Evolutionary conservation across 2,888 invertebrate genomes (phyloP).

Genomic region (Metellina segmentata): DNA sequence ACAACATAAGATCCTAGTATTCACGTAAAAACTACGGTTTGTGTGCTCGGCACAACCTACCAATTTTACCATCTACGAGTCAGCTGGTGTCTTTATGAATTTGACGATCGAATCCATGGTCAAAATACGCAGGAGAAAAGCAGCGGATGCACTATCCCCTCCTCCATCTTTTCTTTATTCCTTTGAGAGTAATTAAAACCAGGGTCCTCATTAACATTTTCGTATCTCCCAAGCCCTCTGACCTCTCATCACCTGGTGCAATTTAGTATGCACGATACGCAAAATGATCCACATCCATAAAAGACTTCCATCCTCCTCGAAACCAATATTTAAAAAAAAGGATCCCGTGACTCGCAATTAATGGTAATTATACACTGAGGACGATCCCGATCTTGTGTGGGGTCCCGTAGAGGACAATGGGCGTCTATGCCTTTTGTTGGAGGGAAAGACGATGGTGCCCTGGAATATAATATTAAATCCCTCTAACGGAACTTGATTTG

Average conservation of each 20-base stretch:
- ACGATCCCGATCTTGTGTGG: not conserved
- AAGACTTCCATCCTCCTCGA: not conserved
- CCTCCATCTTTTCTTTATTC: not conserved
- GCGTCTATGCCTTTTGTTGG: not conserved
- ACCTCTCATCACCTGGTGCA: not conserved
- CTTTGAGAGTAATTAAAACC: conserved; percentile 18
- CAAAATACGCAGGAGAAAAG: not conserved
- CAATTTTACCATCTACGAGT: too few species aligned
- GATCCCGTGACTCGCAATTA: conserved; percentile 7
- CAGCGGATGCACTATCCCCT: not conserved
- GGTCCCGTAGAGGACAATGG: not conserved
- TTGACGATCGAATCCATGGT: not conserved
- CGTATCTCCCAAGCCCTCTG: not conserved
- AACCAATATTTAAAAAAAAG: too few species aligned
- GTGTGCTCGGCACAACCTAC: too few species aligned
- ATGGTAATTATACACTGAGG: conserved; percentile 15
- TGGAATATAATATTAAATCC: not conserved
- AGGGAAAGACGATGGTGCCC: not conserved
- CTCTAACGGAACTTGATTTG: conserved; percentile 2
- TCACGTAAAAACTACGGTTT: too few species aligned
- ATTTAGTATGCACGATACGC: conserved; percentile 35
- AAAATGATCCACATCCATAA: conserved; percentile 22
- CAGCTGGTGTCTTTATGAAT: too few species aligned
- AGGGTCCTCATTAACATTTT: conserved; percentile 32
- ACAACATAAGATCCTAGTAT: too few species aligned